Conservation (phyloP, 2,113 vertebrate species). For the Setophaga petechia region DNA sequence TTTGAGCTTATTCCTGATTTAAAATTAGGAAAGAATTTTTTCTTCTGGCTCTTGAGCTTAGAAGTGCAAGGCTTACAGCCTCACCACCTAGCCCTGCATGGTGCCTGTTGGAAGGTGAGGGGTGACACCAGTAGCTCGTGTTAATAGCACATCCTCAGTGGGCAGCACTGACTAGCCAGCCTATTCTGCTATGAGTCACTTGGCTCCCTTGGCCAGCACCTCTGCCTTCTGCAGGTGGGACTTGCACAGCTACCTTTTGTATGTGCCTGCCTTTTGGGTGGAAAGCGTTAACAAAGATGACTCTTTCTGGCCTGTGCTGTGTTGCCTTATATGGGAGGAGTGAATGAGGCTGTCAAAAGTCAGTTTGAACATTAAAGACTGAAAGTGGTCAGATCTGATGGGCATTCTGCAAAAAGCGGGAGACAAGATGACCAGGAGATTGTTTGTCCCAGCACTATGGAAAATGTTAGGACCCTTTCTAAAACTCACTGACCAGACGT, state of each 20-base stretch:
- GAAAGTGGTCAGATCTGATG: neutral
- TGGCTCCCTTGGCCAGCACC: neutral
- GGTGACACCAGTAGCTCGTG: neutral
- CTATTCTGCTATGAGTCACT: neutral
- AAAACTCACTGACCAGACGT: neutral
- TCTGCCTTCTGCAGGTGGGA: neutral
- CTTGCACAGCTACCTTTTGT: neutral
- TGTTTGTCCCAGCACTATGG: neutral
- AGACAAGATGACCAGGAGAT: neutral
- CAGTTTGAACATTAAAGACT: neutral
- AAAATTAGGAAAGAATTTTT: neutral
- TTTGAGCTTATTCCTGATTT: neutral
- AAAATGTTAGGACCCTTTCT: neutral
- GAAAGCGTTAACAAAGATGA: neutral
- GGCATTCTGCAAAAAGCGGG: neutral
- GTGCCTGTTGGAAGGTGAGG: neutral
- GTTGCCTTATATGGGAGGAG: accelerated
- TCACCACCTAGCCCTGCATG: accelerated
- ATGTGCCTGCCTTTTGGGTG: neutral
- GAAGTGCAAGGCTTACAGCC: neutral
- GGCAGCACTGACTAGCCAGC: neutral
- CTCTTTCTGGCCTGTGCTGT: neutral
- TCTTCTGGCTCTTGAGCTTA: neutral
- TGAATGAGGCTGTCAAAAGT: neutral
- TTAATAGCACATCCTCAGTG: neutral